A percentile compares a stretch with the other conserved stretches of the same genome.
Evolutionary conservation across 2,113 vertebrate species (phyloP).

Genomic region (Pygoscelis adeliae): DNA sequence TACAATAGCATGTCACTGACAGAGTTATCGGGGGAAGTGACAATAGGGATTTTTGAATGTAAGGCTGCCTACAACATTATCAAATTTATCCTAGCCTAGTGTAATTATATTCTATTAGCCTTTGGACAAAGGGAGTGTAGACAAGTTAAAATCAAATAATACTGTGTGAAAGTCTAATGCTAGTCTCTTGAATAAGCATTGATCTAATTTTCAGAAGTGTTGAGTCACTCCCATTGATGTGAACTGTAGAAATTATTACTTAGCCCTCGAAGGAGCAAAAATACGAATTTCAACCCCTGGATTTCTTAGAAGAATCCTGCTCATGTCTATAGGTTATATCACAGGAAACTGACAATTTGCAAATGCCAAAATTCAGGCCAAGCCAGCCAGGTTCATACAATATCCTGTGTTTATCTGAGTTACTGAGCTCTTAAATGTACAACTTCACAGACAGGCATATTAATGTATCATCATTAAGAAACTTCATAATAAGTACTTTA

Average conservation of each 20-base stretch:
- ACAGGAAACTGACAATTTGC: background rate
- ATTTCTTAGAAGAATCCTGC: background rate
- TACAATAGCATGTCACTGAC: background rate
- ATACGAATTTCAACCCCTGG: background rate
- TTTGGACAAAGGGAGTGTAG: conserved; percentile 21
- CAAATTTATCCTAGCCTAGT: background rate
- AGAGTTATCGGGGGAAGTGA: background rate
- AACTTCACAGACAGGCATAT: background rate
- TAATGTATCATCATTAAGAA: background rate
- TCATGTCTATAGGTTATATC: background rate
- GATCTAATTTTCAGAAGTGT: background rate
- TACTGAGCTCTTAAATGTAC: background rate
- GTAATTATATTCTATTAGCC: conserved; percentile 29
- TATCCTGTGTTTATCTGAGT: background rate
- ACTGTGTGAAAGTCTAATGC: background rate
- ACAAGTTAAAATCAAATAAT: conserved; percentile 41
- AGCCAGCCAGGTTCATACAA: background rate
- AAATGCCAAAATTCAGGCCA: background rate
- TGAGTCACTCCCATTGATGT: background rate
- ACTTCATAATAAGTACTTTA: background rate
- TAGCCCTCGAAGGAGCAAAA: background rate
- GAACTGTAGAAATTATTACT: background rate
- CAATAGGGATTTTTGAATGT: conserved; percentile 10
- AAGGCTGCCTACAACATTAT: background rate
- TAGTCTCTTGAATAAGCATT: background rate